Base-by-base conservation (phyloP, 2,888 invertebrate species). In the Spialia ferax region DNA sequence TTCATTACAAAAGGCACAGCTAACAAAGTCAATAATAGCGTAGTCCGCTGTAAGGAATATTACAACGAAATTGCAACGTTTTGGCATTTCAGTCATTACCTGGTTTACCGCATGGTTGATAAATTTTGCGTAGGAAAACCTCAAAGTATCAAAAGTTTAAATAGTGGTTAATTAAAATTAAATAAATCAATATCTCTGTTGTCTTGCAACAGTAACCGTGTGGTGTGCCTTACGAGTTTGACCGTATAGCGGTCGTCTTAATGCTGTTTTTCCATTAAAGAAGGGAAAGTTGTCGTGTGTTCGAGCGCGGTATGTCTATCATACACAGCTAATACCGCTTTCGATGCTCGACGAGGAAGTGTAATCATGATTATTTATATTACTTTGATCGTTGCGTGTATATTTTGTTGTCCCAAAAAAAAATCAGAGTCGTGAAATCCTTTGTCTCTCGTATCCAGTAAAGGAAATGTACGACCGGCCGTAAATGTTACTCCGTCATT, bases 221-320 rank as follows among this genome's bases (percentile, higher is more conserved):
- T 83, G 83, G 74, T 76, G 78, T 83, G 83, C 76, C 77, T 82
- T 77, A 77, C 83, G 77, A 89, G 81, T 86, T 87, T 83, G 82
- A 83, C 85, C 84, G 83, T 86, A 86, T 80, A 79, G 74, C 75
- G 75, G 78, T 84, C 73, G 79, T 74, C 80, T 83, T 88, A 89
- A 89, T 86, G 89, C 76, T 77, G 86, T 86, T 91, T 91, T 90
- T 91, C 88, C 88, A 84, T 86, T 86, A 89, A 84, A 85, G 85
- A 83, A 87, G 88, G 87, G 91, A 92, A 92, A 91, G 91, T 91
- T 87, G 85, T 84, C 85, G 87, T 85, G 85, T 86, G 79, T 79
- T 73, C 74, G 75, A 78, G 78, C 77, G 79, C 81, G 81, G 85
- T 84, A 81, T 86, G 87, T 86, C 85, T 85, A 86, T 87, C 89